phyloP scores from a whole-genome alignment of 2,797 vertebrate species.

The Heteromormyrus szaboi region DNA sequence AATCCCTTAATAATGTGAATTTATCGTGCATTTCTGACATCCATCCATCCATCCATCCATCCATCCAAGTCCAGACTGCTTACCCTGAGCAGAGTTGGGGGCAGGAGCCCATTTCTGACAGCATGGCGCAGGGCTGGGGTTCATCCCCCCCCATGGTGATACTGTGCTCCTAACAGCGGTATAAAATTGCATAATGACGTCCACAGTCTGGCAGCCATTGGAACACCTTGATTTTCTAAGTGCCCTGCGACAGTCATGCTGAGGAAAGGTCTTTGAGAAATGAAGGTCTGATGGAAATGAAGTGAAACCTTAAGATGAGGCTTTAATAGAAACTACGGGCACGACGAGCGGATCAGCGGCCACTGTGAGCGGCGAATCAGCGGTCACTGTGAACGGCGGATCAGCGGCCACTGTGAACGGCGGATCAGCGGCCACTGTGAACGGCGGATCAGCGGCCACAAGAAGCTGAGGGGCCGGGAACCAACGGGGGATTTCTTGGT shows the following conservation, averaged over 20 bases:
- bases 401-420: not conserved
- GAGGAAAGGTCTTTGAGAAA: slow-evolving; percentile 22
- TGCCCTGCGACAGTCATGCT: slow-evolving; percentile 18
- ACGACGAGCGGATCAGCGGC: too few relatives aligned
- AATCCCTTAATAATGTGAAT: not conserved
- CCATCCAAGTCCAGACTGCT: not conserved
- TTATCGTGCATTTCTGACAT: not conserved
- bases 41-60: not conserved
- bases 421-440: not conserved
- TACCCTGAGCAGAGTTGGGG: not conserved
- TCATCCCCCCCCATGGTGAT: not conserved
- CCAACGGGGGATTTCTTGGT: not conserved
- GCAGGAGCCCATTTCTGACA: not conserved
- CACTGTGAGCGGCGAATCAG: not conserved
- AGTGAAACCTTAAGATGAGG: slow-evolving; percentile 19
- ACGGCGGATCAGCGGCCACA: not conserved
- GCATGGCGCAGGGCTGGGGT: not conserved
- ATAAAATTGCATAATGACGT: not conserved
- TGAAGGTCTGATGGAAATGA: slow-evolving; percentile 3
- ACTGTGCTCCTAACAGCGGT: not conserved
- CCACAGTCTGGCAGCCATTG: not conserved
- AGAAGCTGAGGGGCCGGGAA: not conserved
- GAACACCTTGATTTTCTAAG: not conserved
- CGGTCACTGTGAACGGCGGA: too few relatives aligned
- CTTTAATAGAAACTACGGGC: not conserved